phyloP scores from a whole-genome alignment of 2,797 vertebrate species.

The Sphenopsis melanotis region DNA sequence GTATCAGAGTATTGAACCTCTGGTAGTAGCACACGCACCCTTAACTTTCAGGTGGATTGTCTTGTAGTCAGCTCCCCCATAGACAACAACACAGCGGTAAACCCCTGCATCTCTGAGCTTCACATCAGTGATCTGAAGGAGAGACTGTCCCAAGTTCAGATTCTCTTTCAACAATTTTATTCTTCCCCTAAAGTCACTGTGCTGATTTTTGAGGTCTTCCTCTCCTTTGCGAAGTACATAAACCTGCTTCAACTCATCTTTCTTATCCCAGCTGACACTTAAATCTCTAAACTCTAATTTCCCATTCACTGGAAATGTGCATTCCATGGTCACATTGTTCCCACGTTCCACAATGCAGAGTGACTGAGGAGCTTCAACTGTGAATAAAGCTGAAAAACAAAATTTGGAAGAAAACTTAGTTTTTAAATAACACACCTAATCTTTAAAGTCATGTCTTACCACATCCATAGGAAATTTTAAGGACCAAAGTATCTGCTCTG shows the following conservation, averaged over 20 bases:
- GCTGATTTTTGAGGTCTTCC: constrained; percentile 53
- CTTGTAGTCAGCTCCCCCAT: constrained; percentile 84
- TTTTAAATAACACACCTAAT: background rate
- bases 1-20: background rate
- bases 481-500: background rate
- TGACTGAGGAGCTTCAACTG: constrained; percentile 73
- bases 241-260: constrained; percentile 62
- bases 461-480: background rate
- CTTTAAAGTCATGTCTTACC: background rate
- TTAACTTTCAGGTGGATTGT: constrained; percentile 75
- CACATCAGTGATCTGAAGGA: constrained; percentile 79
- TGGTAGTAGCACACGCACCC: constrained; percentile 69
- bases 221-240: constrained; percentile 64
- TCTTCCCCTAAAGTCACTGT: constrained; percentile 70
- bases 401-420: background rate
- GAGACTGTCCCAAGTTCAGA: constrained; percentile 76
- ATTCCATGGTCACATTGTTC: constrained; percentile 82
- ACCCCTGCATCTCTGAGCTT: constrained; percentile 80
- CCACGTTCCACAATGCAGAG: constrained; percentile 74
- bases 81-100: constrained; percentile 82
- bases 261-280: constrained; percentile 80
- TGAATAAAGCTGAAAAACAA: constrained; percentile 78
- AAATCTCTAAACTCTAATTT: constrained; percentile 44
- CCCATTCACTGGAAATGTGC: constrained; percentile 77
- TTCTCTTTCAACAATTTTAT: constrained; percentile 74